Evolutionary conservation across 2,888 invertebrate species (phyloP), one percentile per base, ranked within the genome.

Genomic region (Ptycholaimellus sp.): DNA sequence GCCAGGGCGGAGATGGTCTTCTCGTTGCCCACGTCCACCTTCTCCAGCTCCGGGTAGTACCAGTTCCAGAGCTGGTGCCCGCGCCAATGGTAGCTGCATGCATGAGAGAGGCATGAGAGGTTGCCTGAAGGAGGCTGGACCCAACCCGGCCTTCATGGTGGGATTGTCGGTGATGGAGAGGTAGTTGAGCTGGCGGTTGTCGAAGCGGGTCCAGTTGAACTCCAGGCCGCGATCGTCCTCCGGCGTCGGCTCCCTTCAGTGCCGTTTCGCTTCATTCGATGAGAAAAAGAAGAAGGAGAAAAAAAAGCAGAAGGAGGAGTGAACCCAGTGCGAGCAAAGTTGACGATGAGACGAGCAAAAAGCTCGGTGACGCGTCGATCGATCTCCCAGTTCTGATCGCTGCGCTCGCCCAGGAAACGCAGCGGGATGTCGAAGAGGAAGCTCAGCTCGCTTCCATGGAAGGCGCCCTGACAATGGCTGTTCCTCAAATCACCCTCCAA

Each of bases 21-120:
- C 20, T 49, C 42, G 38, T 55, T 56, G 1, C 56, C 55, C 3
- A 56, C 53, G 40, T 57, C 56, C 13, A 57, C 52, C 7, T 48
- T 46, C 33, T 57, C 56, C 14, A 56, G 39, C 14, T 51, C 46
- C 14, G 47, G 37, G 1, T 49, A 52, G 41, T 56, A 56, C 47
- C 48, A 48, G 35, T 56, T 56, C 56, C 56, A 56, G 44, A 56
- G 57, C 14, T 51, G 47, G 40, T 56, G 56, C 11, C 53, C 56
- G 32, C 49, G 46, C 54, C 54, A 54, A 35, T 53, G 46, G 41
- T 42, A 36, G 32, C 27, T 16, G 18, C 11, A 9, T 11, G 33
- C 6, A 7, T n/a, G n/a, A n/a, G n/a, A n/a, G n/a, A n/a, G 35
- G 35, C 22, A 28, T 21, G n/a, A 19, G 25, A 7, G 33, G 29